Base-by-base conservation (phyloP, 2,113 vertebrate species). In the Lepus europaeus region DNA sequence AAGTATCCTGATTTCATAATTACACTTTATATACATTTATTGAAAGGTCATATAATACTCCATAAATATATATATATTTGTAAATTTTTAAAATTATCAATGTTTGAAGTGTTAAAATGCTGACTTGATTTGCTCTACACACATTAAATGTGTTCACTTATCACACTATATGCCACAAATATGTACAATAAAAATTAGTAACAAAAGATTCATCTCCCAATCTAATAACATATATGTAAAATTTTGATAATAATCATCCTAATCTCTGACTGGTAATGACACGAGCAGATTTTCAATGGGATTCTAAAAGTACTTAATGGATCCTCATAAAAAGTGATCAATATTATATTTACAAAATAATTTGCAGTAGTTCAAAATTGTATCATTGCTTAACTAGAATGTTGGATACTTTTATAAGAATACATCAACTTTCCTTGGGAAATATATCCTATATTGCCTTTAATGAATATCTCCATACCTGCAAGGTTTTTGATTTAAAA, bases 341-440 rank as follows among this genome's bases (percentile, higher is more conserved):
- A 61, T 49, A 1, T 45, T 78, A 3, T 36, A 80, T 89, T 90
- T 27, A 82, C 64, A 93, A 66, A 93, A 79, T 76, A 91, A 84
- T 59, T 45, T 73, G 64, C 0, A 49, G 6, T n/a, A 61, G 10
- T 78, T 95, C 23, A 87, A 92, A 87, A n/a, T n/a, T 73, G n/a
- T 74, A 11, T 59, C 69, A 16, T 11, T 85, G n/a, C 31, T 92
- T 88, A 73, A 49, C 31, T 82, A 72, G 6, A 36, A 81, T 49
- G 22, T 72, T 84, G 45, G 33, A 49, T 3, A 61, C 17, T 94
- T 95, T 89, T 77, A 69, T 27, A 33, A 63, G 22, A 90, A 90
- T 3, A 73, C 17, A 90, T n/a, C 27, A 76, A 14, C 72, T 64
- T 88, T 17, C 9, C n/a, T 20, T 72, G n/a, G 9, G 13, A 94